Base-by-base conservation (phyloP, 2,888 invertebrate genomes). In the Cyaniris semiargus region DNA sequence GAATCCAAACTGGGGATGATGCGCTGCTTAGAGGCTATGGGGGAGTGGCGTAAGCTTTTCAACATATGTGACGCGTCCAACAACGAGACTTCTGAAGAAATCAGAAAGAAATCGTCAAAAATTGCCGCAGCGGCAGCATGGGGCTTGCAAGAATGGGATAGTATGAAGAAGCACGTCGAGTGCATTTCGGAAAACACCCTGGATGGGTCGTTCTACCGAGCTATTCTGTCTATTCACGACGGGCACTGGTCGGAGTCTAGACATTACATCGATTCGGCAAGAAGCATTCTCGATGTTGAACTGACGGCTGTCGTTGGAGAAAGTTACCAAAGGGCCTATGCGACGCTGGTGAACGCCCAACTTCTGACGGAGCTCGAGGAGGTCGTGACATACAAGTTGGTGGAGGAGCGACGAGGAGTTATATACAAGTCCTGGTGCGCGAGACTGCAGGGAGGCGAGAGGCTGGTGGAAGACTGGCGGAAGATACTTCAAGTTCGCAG, bases 401-500 rank as follows among this genome's bases (percentile, higher is more conserved):
- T 99, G n/a, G 98, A 98, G 0, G 99, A 99, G 87, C 95, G 99
- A 76, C 94, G 98, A 77, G 95, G 95, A 71, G 95, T 96, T 4
- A 96, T 98, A 76, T 96, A 96, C 76, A 94, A 95, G 75, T 96
- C 98, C 95, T 99, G 99, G 99, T 99, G 99, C 98, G 96, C 98
- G 80, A 95, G 99, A 79, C 90, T 99, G 38, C 98, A 97, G 87
- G 98, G 99, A 0, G 99, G 99, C 18, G 98, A 99, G 86, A 95
- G 97, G 70, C 95, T 98, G 74, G 98, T 99, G 0, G 99, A 99
- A 88, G 99, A 99, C 88, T 99, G 99, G 99, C 98, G 99, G 82
- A 96, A 97, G 84, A 98, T 99, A 82, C 96, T 99, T 76, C 98
- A 98, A 89, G 98, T 99, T 18, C 97, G 98, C 83, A 98, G 98